Conservation (phyloP, 2,888 invertebrate genomes). For the Busseola fusca region DNA sequence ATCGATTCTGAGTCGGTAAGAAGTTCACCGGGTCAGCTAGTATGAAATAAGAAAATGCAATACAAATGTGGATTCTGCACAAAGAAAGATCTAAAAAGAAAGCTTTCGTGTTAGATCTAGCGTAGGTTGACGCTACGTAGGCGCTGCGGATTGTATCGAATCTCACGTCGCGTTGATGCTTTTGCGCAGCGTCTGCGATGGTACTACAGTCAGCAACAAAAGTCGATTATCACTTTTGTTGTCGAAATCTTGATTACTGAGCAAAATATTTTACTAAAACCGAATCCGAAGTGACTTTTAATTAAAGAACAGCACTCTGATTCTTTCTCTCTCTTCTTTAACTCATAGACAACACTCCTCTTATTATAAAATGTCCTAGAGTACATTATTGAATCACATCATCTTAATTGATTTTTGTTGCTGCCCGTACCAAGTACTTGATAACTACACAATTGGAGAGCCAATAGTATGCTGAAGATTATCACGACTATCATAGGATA, state of each 20-base stretch:
- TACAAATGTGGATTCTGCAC: not conserved
- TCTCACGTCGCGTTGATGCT: not conserved
- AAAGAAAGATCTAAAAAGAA: not conserved
- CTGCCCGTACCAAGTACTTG: not conserved
- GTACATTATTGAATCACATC: too few relatives aligned
- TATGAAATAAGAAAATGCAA: not conserved
- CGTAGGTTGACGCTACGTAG: not conserved
- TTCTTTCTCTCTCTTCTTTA: too few relatives aligned
- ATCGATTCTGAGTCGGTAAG: not conserved
- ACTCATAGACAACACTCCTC: too few relatives aligned
- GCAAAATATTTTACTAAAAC: too few relatives aligned
- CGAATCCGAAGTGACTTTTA: too few relatives aligned
- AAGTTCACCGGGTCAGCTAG: not conserved
- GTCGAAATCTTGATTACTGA: too few relatives aligned
- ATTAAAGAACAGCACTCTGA: too few relatives aligned
- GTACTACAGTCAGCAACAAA: too few relatives aligned
- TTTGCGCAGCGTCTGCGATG: not conserved
- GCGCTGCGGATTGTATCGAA: not conserved
- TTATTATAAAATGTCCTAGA: too few relatives aligned
- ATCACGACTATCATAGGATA: not conserved
- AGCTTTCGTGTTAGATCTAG: not conserved
- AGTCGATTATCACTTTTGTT: too few relatives aligned
- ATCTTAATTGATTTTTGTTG: too few relatives aligned
- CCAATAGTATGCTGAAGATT: not conserved
- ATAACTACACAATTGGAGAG: not conserved